Base-by-base conservation (phyloP, 2,113 vertebrate species). In the Herpailurus yagouaroundi region DNA sequence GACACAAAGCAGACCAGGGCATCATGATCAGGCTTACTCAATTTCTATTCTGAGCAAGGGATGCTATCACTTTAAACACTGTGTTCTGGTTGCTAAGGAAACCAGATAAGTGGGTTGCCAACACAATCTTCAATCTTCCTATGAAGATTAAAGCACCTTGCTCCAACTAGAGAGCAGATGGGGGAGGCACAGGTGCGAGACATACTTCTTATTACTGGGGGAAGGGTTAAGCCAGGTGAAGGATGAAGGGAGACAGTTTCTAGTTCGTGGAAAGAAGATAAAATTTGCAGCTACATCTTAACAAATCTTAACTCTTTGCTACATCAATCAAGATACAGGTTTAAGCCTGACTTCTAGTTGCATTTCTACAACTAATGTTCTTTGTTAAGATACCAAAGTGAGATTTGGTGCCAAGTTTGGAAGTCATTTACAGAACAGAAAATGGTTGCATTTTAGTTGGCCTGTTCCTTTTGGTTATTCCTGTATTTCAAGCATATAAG, bases 101-200 rank as follows among this genome's bases (percentile, higher is more conserved):
- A 97, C 95, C 71, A 94, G 94, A 55, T 74, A 88, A 82, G 88
- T 85, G 60, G 88, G 95, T 92, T 95, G 84, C 87, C 63, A 85
- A 94, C 71, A 89, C 57, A 86, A 83, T 92, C 71, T 96, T 64
- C 86, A 50, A 31, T 86, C 79, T 94, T 86, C 25, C 71, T 84
- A 27, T 91, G 85, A 93, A 93, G 69, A 93, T 93, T 45, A 93
- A 97, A 89, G 94, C 84, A 92, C 79, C 83, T 89, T 86, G 57
- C 29, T 83, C 50, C 76, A 94, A 79, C 57, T 50, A 82, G 71
- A 41, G 29, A 92, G 94, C 89, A 95, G 87, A 90, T 76, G 57
- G 88, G 64, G 85, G 38, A 57, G 33, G 77, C 60, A 73, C 15
- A 81, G 88, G 45, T 63, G 16, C 7, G 38, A 71, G 38, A 21